Percentiles rank a stretch among this genome's conserved stretches.
These are phyloP conservation scores for Alcedo atthis DNA, from an alignment of 2,797 vertebrate species.

Conservation along the genomic window DNA sequence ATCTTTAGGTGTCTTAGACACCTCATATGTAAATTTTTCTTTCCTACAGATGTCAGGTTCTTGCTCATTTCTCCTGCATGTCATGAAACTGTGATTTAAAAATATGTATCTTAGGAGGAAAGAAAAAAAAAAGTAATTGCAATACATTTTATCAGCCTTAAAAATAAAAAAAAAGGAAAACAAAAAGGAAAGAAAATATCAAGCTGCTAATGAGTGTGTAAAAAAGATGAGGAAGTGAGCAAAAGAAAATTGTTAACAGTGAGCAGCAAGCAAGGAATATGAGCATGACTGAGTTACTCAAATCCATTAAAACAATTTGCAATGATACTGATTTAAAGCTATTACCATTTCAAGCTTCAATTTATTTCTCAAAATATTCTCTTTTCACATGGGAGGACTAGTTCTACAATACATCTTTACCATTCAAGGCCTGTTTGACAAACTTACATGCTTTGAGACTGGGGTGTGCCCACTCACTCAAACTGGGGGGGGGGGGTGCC, in stretches of 20 bases:
- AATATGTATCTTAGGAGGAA: background rate
- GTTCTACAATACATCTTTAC: background rate
- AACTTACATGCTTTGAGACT: background rate
- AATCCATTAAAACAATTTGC: background rate
- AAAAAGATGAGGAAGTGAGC: background rate
- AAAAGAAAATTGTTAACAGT: background rate
- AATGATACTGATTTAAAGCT: background rate
- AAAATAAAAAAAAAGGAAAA: background rate
- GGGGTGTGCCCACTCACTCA: no score
- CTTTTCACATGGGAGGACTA: background rate
- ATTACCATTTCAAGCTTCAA: background rate
- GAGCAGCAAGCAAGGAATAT: background rate
- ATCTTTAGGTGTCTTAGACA: background rate
- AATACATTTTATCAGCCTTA: background rate
- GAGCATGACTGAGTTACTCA: background rate
- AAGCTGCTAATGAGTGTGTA: background rate
- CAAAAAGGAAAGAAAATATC: background rate
- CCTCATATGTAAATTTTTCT: background rate
- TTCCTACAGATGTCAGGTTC: background rate
- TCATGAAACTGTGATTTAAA: background rate
- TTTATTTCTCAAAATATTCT: background rate
- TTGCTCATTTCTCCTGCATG: background rate
- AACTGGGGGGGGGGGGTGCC: no score
- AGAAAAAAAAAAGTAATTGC: background rate
- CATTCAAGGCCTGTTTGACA: background rate